phyloP scores from a whole-genome alignment of 2,797 vertebrate genomes.

The Catharus ustulatus region DNA sequence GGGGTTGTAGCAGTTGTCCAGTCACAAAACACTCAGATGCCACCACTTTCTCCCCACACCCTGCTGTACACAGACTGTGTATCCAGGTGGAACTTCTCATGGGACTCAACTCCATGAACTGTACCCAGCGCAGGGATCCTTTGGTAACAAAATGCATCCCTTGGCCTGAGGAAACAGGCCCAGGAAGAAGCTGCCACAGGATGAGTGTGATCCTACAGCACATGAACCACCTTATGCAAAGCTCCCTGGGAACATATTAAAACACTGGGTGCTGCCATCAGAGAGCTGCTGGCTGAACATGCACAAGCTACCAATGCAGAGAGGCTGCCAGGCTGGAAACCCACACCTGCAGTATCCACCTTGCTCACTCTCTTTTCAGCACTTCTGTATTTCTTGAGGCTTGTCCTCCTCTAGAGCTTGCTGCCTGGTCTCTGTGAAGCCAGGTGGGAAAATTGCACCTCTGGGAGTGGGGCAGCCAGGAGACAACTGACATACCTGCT shows the following conservation, averaged over 20 bases:
- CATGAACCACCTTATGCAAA: neutral
- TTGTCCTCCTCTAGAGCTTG: neutral
- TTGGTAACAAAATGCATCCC: neutral
- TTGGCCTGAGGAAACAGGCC: neutral
- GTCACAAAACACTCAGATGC: neutral
- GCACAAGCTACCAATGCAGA: neutral
- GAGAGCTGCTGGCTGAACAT: neutral
- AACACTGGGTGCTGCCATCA: neutral
- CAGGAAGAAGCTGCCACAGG: neutral
- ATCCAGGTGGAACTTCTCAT: neutral
- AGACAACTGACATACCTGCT: conserved; percentile 78
- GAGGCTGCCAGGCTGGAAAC: neutral
- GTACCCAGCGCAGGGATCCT: neutral
- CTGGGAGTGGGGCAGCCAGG: neutral
- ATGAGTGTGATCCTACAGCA: neutral
- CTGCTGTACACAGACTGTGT: neutral
- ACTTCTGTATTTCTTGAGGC: neutral
- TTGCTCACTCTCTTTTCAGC: neutral
- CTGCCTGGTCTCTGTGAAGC: neutral
- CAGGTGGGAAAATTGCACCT: neutral
- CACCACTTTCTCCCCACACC: neutral
- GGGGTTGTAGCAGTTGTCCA: neutral
- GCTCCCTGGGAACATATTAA: neutral
- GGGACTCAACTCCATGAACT: neutral
- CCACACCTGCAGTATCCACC: neutral